These are phyloP conservation scores for Rhinoptilus africanus DNA, from an alignment of 2,113 vertebrate species.

Conservation along the genomic window DNA sequence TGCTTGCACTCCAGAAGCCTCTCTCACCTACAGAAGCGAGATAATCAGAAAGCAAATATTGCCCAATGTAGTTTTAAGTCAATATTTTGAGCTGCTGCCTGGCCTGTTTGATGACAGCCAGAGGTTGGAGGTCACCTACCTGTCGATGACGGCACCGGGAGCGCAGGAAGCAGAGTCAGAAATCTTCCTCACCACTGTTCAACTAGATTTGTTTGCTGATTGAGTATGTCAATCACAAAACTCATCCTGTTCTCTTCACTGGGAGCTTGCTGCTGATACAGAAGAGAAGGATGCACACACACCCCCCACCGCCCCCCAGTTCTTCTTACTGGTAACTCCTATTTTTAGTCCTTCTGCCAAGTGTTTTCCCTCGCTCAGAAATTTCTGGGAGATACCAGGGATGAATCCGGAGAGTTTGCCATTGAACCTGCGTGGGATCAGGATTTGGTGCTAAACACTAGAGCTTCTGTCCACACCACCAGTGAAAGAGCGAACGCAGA, in stretches of 20 bases:
- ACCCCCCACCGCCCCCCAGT: fast-evolving
- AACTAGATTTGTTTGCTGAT: not conserved
- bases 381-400: not conserved
- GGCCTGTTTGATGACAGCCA: not conserved
- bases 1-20: not conserved
- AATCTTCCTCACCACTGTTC: not conserved
- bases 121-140: conserved; percentile 50
- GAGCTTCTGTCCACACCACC: not conserved
- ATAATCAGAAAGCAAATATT: conserved; percentile 37
- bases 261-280: not conserved
- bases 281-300: fast-evolving
- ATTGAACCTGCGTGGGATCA: not conserved
- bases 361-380: not conserved
- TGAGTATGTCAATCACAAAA: not conserved
- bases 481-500: not conserved
- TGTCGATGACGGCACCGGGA: not conserved
- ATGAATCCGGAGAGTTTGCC: not conserved
- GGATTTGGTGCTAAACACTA: not conserved
- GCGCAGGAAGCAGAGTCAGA: not conserved
- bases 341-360: not conserved
- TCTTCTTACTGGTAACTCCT: not conserved
- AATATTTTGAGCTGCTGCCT: conserved; percentile 26
- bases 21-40: not conserved
- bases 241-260: not conserved
- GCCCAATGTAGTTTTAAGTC: not conserved